Percentiles rank a stretch among this genome's conserved stretches.
Conservation (phyloP, 30 jellyfish, hydroid and myxozoan genomes). For the Chrysaora quinquecirrha region DNA sequence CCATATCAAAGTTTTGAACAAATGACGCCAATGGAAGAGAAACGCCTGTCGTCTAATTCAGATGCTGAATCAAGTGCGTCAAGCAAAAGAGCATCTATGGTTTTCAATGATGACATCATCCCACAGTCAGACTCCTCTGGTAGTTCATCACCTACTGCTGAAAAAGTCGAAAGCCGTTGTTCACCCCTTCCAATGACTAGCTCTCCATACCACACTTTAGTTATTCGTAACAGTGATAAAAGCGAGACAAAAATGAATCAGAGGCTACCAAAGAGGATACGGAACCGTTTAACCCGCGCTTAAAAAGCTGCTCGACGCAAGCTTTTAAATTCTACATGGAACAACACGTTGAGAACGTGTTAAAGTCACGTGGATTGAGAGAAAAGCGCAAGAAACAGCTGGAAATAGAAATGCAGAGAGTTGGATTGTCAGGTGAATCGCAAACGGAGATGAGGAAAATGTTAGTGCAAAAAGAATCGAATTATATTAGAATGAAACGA, state of each 20-base stretch:
- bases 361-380: conserved; percentile 81
- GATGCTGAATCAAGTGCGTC: conserved; percentile 84
- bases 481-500: conserved; percentile 91
- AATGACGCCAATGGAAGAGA: conserved; percentile 42
- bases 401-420: conserved; percentile 94
- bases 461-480: conserved; percentile 93
- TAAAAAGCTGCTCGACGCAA: conserved; percentile 91
- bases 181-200: conserved; percentile 95
- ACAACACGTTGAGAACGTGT: conserved; percentile 96
- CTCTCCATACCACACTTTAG: conserved; percentile 92
- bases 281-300: conserved; percentile 63
- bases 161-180: conserved; percentile 91
- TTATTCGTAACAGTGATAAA: conserved; percentile 69
- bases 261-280: conserved; percentile 30
- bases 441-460: conserved; percentile 96
- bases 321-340: conserved; percentile 98
- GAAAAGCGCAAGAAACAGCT: conserved; percentile 78
- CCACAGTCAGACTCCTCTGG: conserved; percentile 93
- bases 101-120: conserved; percentile 63
- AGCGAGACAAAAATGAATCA: no score
- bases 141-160: conserved; percentile 91
- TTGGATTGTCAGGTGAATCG: conserved; percentile 95
- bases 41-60: conserved; percentile 77
- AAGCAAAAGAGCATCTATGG: conserved; percentile 78
- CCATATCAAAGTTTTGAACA: conserved; percentile 79